A percentile compares a stretch with the other conserved stretches of the same genome.
Conservation (phyloP, 1,140 invertebrate genomes). For the Asobara japonica region DNA sequence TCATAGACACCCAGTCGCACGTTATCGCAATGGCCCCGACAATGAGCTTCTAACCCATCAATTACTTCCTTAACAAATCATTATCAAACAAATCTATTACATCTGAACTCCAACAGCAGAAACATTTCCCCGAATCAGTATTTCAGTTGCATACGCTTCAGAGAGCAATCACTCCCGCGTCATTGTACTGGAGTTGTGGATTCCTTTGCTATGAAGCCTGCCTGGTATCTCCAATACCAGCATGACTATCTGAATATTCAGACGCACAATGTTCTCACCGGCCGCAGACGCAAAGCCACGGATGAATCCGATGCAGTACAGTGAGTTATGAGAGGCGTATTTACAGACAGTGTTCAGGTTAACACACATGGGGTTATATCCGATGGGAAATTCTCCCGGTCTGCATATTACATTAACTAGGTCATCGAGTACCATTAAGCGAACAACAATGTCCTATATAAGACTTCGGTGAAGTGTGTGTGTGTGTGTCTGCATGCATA, state of each 20-base stretch:
- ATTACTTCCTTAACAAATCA: not conserved
- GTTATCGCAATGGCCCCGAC: too few species aligned
- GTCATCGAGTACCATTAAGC: not conserved
- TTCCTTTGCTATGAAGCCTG: not conserved
- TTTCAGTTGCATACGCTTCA: constrained; percentile 2
- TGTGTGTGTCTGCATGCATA: not conserved
- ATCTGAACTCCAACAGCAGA: not conserved
- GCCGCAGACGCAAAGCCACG: not conserved
- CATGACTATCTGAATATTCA: constrained; percentile 38
- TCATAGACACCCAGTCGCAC: too few species aligned
- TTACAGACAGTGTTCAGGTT: not conserved
- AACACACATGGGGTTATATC: not conserved
- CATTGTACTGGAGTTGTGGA: constrained; percentile 12
- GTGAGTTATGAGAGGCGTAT: not conserved
- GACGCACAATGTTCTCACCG: constrained; percentile 16
- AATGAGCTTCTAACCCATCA: too few species aligned
- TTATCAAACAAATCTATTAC: not conserved
- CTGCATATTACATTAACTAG: not conserved
- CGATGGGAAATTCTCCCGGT: not conserved
- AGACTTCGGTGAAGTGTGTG: not conserved
- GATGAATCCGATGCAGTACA: constrained; percentile 5
- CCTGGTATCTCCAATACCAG: constrained; percentile 7
- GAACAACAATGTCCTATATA: not conserved
- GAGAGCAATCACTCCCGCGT: not conserved
- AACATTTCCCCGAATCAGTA: not conserved